Evolutionary conservation across 1,140 invertebrate genomes (phyloP), one percentile per base, ranked within the genome.

Genomic region (Paralvinella palmiformis): DNA sequence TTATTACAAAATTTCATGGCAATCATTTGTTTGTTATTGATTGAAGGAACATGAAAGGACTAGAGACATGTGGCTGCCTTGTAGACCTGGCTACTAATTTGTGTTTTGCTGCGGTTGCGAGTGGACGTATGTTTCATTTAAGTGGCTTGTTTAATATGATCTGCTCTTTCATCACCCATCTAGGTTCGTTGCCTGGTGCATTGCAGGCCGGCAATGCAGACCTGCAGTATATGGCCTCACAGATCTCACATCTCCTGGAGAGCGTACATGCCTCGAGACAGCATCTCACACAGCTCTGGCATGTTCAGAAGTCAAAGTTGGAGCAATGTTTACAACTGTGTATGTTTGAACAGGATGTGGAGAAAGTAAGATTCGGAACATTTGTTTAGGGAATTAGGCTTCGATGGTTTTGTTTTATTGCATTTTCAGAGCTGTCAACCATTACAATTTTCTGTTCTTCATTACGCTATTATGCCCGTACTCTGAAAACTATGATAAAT

Each of bases 281-380:
- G 71, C 91, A 94, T 71, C 85, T 95, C 17, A 83, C 91, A 32
- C 91, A 94, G 73, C 82, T 93, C 24, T 97, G 93, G 92, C 90
- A 94, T 71, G 88, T 22, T 27, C 64, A 48, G 29, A 66, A 66
- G 32, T 29, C 56, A 3, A 66, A 60, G 77, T 83, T 96, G 59
- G 92, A 96, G 76, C 92, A 96, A 75, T 94, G 92, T 75, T 91
- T 94, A 77, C 92, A 96, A 73, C 83, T 95, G 66, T 84, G 92
- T 56, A 83, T 95, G 4, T 96, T 96, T 74, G 94, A 97, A 81
- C 91, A 94, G 78, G 93, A 96, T 76, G 94, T 91, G 71, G 91
- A 95, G 76, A 94, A 95, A 82, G 88, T 91, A 35, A 22, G 32
- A 41, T 41, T 10, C 10, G 37, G n/a, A 29, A 27, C 2, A 32